phyloP scores from a whole-genome alignment of 2,113 vertebrate species.

The Ptychochromis oligacanthus region DNA sequence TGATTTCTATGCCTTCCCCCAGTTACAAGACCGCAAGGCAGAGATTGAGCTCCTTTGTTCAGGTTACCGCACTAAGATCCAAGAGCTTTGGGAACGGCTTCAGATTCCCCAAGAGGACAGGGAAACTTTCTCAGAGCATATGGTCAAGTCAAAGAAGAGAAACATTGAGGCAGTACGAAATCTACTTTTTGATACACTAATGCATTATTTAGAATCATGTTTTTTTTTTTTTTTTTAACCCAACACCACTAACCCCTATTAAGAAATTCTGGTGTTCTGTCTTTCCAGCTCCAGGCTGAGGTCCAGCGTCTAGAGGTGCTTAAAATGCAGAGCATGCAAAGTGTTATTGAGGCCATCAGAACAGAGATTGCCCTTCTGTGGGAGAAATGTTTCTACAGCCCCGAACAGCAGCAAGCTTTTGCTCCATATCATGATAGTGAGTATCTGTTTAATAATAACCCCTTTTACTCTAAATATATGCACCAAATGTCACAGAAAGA shows the following conservation, averaged over 20 bases:
- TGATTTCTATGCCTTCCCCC: background rate
- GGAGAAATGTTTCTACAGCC: constrained; percentile 90
- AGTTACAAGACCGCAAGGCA: constrained; percentile 85
- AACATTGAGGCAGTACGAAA: constrained; percentile 86
- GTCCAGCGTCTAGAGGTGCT: constrained; percentile 84
- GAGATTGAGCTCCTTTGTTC: constrained; percentile 82
- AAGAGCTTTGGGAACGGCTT: constrained; percentile 88
- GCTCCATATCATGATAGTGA: constrained; percentile 81
- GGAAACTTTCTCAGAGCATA: constrained; percentile 72
- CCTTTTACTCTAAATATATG: background rate
- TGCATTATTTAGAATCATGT: background rate
- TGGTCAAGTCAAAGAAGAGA: constrained; percentile 79
- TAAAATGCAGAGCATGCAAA: constrained; percentile 87
- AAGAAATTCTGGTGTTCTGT: background rate
- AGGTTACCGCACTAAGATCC: constrained; percentile 81
- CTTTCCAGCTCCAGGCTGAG: constrained; percentile 84
- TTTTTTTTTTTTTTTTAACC: background rate
- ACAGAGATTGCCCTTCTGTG: constrained; percentile 85
- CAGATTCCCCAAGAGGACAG: constrained; percentile 84
- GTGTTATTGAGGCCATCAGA: constrained; percentile 81
- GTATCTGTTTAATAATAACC: background rate
- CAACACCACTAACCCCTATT: background rate
- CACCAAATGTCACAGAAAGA: background rate
- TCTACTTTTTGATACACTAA: background rate
- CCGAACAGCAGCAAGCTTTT: constrained; percentile 85